Conservation (phyloP, 1,140 invertebrate genomes). For the Zaprionus camerounensis region DNA sequence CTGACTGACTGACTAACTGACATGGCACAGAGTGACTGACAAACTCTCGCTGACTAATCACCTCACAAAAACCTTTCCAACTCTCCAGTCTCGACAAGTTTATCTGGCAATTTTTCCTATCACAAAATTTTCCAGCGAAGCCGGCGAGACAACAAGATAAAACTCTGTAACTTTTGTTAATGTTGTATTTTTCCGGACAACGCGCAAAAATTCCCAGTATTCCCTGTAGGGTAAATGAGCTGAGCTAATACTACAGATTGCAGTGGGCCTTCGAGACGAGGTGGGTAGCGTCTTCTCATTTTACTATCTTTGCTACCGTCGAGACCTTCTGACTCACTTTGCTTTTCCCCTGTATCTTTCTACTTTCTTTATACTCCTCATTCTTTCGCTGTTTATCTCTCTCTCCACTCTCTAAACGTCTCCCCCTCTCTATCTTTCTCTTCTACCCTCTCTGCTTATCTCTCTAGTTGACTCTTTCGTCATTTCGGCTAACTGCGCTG, state of each 20-base stretch:
- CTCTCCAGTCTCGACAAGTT: background rate
- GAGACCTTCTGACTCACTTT: background rate
- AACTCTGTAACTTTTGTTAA: background rate
- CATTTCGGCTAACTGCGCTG: background rate
- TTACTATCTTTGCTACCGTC: background rate
- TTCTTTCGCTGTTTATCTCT: background rate
- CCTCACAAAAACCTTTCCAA: background rate
- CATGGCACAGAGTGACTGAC: background rate
- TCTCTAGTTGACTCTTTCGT: background rate
- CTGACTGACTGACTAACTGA: background rate
- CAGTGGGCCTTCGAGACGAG: background rate
- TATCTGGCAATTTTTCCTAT: slow-evolving; percentile 10
- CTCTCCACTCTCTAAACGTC: background rate
- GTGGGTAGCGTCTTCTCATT: background rate
- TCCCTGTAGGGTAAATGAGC: background rate
- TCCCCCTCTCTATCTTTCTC: background rate
- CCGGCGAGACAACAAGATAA: background rate
- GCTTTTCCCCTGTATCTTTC: background rate
- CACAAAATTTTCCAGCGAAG: slow-evolving; percentile 2
- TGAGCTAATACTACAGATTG: background rate
- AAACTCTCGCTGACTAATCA: background rate
- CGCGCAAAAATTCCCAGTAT: background rate
- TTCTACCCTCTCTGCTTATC: background rate
- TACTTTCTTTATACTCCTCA: background rate
- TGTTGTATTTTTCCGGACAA: background rate